These are phyloP conservation scores for Sycophila texana DNA, from an alignment of 2,888 invertebrate genomes.

Conservation along the genomic window DNA sequence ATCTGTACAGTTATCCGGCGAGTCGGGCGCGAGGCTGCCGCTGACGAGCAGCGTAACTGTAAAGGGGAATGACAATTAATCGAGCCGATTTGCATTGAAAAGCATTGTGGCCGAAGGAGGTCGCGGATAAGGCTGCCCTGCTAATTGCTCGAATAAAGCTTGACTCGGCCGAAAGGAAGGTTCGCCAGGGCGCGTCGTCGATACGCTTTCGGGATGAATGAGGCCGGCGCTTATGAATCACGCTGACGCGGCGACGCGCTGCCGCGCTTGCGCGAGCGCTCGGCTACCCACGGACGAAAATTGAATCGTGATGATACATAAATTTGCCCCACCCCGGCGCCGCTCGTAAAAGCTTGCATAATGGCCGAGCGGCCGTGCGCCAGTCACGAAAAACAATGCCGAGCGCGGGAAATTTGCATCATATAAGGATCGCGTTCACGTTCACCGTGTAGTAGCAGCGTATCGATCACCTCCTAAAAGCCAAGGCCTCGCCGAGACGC, in stretches of 20 bases:
- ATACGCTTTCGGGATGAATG: conserved; percentile 42
- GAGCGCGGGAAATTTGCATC: conserved; percentile 65
- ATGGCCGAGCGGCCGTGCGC: conserved; percentile 46
- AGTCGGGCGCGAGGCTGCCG: no score
- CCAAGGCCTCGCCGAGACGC: conserved; percentile 17
- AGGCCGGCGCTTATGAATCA: conserved; percentile 51
- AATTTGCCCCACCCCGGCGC: conserved; percentile 38
- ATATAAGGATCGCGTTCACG: conserved; percentile 62
- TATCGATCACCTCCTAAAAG: conserved; percentile 45
- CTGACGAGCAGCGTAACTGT: no score
- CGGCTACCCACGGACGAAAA: conserved; percentile 41
- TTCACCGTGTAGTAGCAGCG: conserved; percentile 46
- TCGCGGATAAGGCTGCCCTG: background rate
- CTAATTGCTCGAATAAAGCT: background rate
- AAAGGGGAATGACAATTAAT: conserved; percentile 28
- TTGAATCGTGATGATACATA: conserved; percentile 55
- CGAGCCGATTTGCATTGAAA: conserved; percentile 42
- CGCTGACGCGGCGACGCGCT: conserved; percentile 28
- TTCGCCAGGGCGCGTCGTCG: background rate
- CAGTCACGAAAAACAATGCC: conserved; percentile 44
- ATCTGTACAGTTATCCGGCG: conserved; percentile 46
- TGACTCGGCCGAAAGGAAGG: no score
- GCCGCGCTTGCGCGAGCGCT: background rate
- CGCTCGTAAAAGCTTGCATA: conserved; percentile 52
- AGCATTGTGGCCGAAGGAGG: conserved; percentile 20